A percentile compares a stretch with the other conserved stretches of the same genome.
These are phyloP conservation scores for Drosophila kikkawai DNA, from an alignment of 1,140 invertebrate genomes.

Conservation along the genomic window DNA sequence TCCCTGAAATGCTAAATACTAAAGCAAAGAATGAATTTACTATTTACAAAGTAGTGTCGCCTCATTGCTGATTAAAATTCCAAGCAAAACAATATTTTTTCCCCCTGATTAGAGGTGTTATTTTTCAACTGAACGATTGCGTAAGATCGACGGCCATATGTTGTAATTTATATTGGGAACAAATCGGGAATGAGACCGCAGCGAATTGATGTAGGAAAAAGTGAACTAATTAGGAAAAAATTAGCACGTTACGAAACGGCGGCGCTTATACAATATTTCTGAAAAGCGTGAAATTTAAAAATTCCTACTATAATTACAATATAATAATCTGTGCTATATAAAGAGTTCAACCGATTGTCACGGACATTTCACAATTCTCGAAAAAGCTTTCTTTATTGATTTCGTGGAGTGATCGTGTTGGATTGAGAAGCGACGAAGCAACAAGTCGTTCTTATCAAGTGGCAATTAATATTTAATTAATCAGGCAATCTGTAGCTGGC, in stretches of 20 bases:
- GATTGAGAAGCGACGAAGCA: slow-evolving; percentile 49
- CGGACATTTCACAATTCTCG: slow-evolving; percentile 14
- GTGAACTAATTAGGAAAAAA: neutral
- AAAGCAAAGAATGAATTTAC: neutral
- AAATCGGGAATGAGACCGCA: slow-evolving; percentile 14
- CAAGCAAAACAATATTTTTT: slow-evolving; percentile 9
- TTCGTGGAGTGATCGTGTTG: slow-evolving; percentile 13
- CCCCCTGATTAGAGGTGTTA: slow-evolving; percentile 24
- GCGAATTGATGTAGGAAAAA: slow-evolving; percentile 13
- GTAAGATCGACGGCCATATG: slow-evolving; percentile 18
- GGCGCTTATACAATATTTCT: slow-evolving; percentile 16
- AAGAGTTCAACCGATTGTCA: slow-evolving; percentile 9
- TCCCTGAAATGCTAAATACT: neutral
- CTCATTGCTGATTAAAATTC: slow-evolving; percentile 14
- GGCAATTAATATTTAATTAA: slow-evolving; percentile 85
- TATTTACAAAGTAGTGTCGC: slow-evolving; percentile 17
- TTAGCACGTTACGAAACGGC: slow-evolving; percentile 19
- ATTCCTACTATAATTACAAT: neutral
- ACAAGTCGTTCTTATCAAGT: slow-evolving; percentile 61
- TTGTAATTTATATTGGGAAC: slow-evolving; percentile 23
- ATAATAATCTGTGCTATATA: neutral
- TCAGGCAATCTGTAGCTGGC: slow-evolving; percentile 47
- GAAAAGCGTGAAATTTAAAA: slow-evolving; percentile 22
- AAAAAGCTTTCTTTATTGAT: neutral
- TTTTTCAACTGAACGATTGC: slow-evolving; percentile 26